Percentiles rank a stretch among this genome's conserved stretches.
These are phyloP conservation scores for Eupithecia tripunctaria DNA, from an alignment of 2,888 invertebrate genomes.

Conservation along the genomic window DNA sequence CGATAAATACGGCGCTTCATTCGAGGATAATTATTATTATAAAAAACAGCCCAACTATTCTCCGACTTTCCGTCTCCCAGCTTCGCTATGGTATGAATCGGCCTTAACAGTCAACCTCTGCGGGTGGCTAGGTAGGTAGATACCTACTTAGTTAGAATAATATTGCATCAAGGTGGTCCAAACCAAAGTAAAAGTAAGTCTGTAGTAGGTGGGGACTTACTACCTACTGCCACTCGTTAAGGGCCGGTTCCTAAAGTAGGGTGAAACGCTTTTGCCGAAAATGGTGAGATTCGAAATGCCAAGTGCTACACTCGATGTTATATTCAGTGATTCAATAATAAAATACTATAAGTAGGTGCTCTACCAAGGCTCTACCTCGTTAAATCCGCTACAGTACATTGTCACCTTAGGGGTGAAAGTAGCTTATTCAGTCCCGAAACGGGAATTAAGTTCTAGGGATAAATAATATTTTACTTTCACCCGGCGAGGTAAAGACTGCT, in stretches of 20 bases:
- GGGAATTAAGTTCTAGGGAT: no score
- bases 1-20: no score
- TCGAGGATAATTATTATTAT: no score
- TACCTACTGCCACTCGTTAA: slow-evolving; percentile 10
- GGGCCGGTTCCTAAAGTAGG: slow-evolving; percentile 31
- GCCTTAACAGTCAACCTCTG: neutral
- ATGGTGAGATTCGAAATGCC: slow-evolving; percentile 17
- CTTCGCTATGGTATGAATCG: neutral
- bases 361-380: neutral
- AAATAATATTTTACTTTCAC: no score
- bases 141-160: neutral
- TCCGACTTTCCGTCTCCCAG: neutral
- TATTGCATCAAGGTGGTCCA: neutral
- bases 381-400: no score
- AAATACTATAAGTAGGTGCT: neutral
- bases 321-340: neutral
- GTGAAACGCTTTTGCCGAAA: slow-evolving; percentile 22
- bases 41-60: no score
- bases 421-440: no score
- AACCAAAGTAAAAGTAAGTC: slow-evolving; percentile 1
- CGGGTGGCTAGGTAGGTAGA: neutral
- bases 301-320: neutral
- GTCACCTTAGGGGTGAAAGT: no score
- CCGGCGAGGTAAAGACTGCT: no score
- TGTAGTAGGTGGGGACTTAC: neutral